Percentiles rank a stretch among this genome's conserved stretches.
Conservation (phyloP, 2,113 vertebrate species). For the Silurus meridionalis region DNA sequence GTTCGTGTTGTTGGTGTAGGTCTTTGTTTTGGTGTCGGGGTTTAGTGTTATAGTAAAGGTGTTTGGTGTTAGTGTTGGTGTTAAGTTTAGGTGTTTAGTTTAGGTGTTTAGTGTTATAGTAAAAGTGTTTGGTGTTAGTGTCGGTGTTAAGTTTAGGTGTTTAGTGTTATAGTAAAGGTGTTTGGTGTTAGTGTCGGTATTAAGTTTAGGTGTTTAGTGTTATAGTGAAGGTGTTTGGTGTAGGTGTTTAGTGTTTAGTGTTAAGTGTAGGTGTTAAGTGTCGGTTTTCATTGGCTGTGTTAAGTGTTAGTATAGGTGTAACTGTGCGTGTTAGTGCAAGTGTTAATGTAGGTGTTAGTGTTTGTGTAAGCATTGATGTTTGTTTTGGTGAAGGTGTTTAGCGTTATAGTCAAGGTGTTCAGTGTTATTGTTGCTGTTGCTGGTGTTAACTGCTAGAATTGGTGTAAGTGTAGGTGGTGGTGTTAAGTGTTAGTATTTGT, state of each 20-base stretch:
- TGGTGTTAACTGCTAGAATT: not conserved
- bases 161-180: not conserved
- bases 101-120: not conserved
- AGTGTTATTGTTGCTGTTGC: not conserved
- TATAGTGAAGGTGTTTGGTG: not conserved
- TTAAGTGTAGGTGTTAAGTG: not conserved
- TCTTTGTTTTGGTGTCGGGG: not conserved
- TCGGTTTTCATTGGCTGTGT: not conserved
- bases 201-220: not conserved
- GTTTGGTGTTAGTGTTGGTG: not conserved
- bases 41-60: not conserved
- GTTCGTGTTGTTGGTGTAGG: not conserved
- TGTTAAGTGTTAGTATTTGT: not conserved
- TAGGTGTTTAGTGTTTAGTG: not conserved
- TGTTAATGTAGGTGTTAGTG: not conserved
- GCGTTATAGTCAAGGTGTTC: not conserved
- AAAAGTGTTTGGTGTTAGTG: not conserved
- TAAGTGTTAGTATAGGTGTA: not conserved
- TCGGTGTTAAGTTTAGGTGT: not conserved
- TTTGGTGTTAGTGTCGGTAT: not conserved
- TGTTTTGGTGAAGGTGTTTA: not conserved
- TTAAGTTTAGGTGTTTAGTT: not conserved
- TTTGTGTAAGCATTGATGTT: not conserved
- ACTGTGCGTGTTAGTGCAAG: not conserved
- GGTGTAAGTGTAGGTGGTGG: not conserved